A percentile compares a stretch with the other conserved stretches of the same genome.
Conservation (phyloP, 2,888 invertebrate species). For the Hermaeophaga mercurialis region DNA sequence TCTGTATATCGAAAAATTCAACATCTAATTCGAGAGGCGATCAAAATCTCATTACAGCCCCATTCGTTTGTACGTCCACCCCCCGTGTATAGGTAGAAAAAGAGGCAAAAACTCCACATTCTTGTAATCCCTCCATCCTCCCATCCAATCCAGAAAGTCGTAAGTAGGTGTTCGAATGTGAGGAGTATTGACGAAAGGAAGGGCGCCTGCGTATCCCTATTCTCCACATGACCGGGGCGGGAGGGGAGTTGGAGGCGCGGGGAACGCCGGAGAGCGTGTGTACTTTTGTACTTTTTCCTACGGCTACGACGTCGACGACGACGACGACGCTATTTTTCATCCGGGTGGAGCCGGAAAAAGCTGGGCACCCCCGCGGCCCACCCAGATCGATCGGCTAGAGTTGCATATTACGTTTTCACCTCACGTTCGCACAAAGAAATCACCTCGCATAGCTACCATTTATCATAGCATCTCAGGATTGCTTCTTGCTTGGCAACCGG, state of each 20-base stretch:
- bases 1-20: slow-evolving; percentile 23
- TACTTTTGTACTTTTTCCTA: slow-evolving; percentile 55
- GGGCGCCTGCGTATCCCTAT: slow-evolving; percentile 54
- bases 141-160: slow-evolving; percentile 49
- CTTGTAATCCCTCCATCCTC: slow-evolving; percentile 24
- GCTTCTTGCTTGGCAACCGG: slow-evolving; percentile 36
- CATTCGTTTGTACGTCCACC: slow-evolving; percentile 8
- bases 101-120: slow-evolving; percentile 23
- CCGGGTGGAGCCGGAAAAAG: slow-evolving; percentile 54
- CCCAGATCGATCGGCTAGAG: slow-evolving; percentile 45
- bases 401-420: slow-evolving; percentile 51
- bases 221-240: slow-evolving; percentile 51
- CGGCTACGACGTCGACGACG: slow-evolving; percentile 40
- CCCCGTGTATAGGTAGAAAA: slow-evolving; percentile 25
- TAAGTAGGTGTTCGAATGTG: slow-evolving; percentile 57
- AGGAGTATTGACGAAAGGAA: slow-evolving; percentile 55
- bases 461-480: slow-evolving; percentile 48
- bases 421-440: slow-evolving; percentile 55
- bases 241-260: slow-evolving; percentile 32
- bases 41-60: slow-evolving; percentile 29
- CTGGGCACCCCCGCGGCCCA: slow-evolving; percentile 31
- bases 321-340: slow-evolving; percentile 56
- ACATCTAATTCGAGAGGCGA: slow-evolving; percentile 28
- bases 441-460: slow-evolving; percentile 52
- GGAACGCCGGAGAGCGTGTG: slow-evolving; percentile 51